Conservation (phyloP, 2,113 vertebrate species). For the Irena cyanogastra region DNA sequence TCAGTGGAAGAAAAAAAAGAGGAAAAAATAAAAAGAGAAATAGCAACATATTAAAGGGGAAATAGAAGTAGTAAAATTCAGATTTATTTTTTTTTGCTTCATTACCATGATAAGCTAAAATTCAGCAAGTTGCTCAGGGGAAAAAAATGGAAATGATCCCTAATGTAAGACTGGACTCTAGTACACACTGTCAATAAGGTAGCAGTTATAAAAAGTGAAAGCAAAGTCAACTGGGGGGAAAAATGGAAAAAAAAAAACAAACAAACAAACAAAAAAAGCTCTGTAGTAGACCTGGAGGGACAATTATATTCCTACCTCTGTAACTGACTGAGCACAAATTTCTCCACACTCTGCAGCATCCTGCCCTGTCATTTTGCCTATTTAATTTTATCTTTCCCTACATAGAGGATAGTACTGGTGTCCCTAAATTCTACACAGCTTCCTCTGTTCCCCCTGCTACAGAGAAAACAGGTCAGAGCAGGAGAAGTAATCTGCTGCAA, state of each 20-base stretch:
- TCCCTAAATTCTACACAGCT: background rate
- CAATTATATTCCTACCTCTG: background rate
- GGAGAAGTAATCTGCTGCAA: background rate
- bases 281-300: background rate
- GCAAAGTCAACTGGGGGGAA: background rate
- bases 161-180: background rate
- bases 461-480: background rate
- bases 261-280: background rate
- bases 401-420: background rate
- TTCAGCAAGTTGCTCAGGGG: background rate
- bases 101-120: background rate
- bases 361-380: background rate
- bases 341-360: background rate
- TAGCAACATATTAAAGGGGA: background rate
- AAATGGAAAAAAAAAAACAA: no score
- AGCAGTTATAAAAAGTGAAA: background rate
- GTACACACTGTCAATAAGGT: background rate
- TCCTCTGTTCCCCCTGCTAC: background rate
- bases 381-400: background rate
- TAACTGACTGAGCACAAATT: background rate
- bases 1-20: background rate
- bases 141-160: background rate
- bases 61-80: background rate
- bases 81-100: background rate
- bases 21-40: background rate